Base-by-base conservation (phyloP, 1,140 invertebrate genomes). In the Drusus annulatus region DNA sequence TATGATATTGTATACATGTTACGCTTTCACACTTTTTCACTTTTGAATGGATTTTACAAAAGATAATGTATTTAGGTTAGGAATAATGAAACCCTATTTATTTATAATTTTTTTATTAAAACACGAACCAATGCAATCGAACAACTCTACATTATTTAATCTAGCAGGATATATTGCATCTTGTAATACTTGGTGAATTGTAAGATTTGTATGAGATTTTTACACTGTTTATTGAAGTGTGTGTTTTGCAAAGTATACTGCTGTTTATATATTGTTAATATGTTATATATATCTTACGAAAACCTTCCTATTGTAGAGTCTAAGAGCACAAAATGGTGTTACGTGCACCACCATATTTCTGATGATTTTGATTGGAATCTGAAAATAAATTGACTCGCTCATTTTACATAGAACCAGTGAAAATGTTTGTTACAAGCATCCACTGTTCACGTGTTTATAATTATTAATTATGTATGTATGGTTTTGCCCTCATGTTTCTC, bases 1-100 rank as follows among this genome's bases (percentile, higher is more conserved):
- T 69, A 78, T 58, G 25, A 23, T 56, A 58, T 78, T 78, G 68
- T 78, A 77, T 78, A 78, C 58, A 71, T 62, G 31, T 71, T 60
- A 79, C 68, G 77, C 77, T 79, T 79, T 73, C 62, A 71, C 62
- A 78, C 63, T 78, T 78, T 78, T 78, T 78, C 77, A 79, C 77
- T 79, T 79, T 73, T 78, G 62, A 79, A 73, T 78, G 58, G 62
- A 51, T n/a, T 79, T 58, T 79, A 79, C 77, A 79, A 71, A 68
- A 50, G 31, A 36, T 36, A 36, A 36, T 45, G 25, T 50, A 65
- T 21, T 54, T 62, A 68, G 63, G 21, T 65, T 76, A 77, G 56
- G 21, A 58, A 65, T 63, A 65, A 54, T 51, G 17, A 69, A 62
- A 13, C 36, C 60, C 58, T 62, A 65, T 63, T 17, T 51, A 45